Evolutionary conservation across 1,140 invertebrate genomes (phyloP).

Genomic region (Octopus sinensis): DNA sequence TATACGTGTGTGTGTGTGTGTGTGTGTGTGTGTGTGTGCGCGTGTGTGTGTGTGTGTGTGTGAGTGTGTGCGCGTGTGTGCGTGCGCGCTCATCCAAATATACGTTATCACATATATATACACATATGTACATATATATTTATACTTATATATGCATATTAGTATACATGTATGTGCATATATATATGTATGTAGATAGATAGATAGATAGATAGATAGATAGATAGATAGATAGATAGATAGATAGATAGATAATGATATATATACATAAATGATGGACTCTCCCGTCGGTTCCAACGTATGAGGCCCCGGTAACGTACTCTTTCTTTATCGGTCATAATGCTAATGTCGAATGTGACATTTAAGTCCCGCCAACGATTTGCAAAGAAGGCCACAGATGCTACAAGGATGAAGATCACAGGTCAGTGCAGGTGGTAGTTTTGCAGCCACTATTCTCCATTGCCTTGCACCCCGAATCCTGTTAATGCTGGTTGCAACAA

Average conservation of each 20-base stretch:
- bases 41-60: slow-evolving; percentile 2
- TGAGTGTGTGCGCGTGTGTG: slow-evolving; percentile 7
- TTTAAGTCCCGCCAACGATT: no score
- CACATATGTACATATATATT: neutral
- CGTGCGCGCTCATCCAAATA: neutral
- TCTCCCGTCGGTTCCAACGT: no score
- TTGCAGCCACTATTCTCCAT: no score
- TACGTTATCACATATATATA: neutral
- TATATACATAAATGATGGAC: neutral
- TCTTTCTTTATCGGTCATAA: no score
- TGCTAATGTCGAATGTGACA: no score
- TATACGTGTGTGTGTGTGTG: neutral
- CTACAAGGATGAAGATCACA: no score
- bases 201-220: neutral
- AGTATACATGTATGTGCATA: neutral
- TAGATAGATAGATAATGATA: neutral
- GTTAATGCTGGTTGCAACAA: no score
- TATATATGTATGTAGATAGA: neutral
- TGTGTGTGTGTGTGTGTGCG: slow-evolving; percentile 7
- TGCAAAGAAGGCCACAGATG: no score
- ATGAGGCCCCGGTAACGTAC: no score
- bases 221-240: neutral
- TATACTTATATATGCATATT: neutral
- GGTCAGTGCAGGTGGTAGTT: no score
- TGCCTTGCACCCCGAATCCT: no score